A percentile compares a stretch with the other conserved stretches of the same genome.
Evolutionary conservation across 2,888 invertebrate genomes (phyloP).

Genomic region (Acleris laterana): DNA sequence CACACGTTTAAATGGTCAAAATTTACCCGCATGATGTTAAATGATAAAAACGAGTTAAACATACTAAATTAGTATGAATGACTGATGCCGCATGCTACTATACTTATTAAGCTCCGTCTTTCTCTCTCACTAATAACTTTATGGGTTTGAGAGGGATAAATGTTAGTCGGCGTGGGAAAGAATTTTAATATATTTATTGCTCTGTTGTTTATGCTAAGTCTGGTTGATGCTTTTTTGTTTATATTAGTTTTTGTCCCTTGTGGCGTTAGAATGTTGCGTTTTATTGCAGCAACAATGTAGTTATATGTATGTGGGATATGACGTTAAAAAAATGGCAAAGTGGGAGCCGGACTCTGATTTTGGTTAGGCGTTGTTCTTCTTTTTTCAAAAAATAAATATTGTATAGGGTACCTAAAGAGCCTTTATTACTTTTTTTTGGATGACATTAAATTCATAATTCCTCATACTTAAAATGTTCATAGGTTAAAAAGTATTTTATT

Average conservation of each 20-base stretch:
- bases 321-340: too few species aligned
- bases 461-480: too few species aligned
- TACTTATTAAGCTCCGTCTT: conserved; percentile 38
- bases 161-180: conserved; percentile 55
- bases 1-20: conserved; percentile 33
- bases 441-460: too few species aligned
- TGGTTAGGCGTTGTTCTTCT: too few species aligned
- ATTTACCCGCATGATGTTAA: conserved; percentile 53
- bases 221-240: conserved; percentile 28
- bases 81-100: conserved; percentile 40
- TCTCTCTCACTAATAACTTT: conserved; percentile 29
- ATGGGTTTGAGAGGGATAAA: conserved; percentile 47
- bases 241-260: not conserved
- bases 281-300: conserved; percentile 1
- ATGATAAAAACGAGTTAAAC: conserved; percentile 52
- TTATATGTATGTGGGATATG: too few species aligned
- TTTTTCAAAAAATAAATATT: too few species aligned
- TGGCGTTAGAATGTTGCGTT: conserved; percentile 22
- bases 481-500: too few species aligned
- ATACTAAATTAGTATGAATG: conserved; percentile 59
- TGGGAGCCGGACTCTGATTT: too few species aligned
- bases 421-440: too few species aligned
- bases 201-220: conserved; percentile 51
- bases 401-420: too few species aligned
- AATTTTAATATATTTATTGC: conserved; percentile 49